Evolutionary conservation across 2,888 invertebrate genomes (phyloP).

Genomic region (Lasius fuliginosus): DNA sequence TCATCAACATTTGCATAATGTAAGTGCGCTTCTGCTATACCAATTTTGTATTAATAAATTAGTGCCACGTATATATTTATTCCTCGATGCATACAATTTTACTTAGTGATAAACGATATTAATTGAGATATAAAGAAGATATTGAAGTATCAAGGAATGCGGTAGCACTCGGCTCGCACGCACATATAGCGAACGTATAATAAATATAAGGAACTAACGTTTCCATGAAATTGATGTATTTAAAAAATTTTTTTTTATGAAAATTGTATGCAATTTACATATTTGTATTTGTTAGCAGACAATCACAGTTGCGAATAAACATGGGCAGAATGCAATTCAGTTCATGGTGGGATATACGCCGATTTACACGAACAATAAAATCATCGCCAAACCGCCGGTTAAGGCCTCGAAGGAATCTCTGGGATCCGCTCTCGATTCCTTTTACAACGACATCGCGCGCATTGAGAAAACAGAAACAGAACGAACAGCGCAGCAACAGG

Average conservation of each 20-base stretch:
- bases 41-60: background rate
- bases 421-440: conserved; percentile 88
- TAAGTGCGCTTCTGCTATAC: conserved; percentile 67
- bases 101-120: background rate
- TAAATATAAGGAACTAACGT: background rate
- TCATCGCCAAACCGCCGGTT: conserved; percentile 84
- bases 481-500: conserved; percentile 57
- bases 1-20: conserved; percentile 83
- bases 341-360: conserved; percentile 83
- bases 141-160: too few relatives aligned
- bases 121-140: background rate
- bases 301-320: conserved; percentile 82
- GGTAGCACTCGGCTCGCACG: too few relatives aligned
- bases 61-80: background rate
- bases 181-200: background rate
- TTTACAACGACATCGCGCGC: conserved; percentile 89
- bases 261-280: conserved; percentile 14
- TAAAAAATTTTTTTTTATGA: background rate
- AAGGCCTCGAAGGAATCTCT: conserved; percentile 83
- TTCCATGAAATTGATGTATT: background rate
- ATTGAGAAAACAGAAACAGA: conserved; percentile 84
- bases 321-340: conserved; percentile 82
- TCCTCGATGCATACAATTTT: background rate
- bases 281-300: conserved; percentile 70
- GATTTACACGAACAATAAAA: conserved; percentile 83